Evolutionary conservation across 2,888 invertebrate species (phyloP).

Genomic region (Galeopsomyia nigrocyanea): DNA sequence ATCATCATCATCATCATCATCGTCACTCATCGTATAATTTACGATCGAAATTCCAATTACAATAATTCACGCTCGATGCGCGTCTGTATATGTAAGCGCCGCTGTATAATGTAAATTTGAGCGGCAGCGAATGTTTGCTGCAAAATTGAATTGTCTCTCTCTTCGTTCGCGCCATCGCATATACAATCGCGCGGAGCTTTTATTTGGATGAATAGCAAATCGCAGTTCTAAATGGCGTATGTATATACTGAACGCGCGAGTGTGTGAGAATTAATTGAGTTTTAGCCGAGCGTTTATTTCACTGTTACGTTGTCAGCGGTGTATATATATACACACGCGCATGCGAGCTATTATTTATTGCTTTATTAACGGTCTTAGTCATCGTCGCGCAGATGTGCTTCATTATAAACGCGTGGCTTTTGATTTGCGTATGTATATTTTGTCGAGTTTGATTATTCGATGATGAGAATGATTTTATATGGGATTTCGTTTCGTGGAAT

Average conservation of each 20-base stretch:
- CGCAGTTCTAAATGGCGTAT: background rate
- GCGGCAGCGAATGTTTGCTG: slow-evolving; percentile 2
- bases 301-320: background rate
- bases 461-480: background rate
- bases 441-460: slow-evolving; percentile 19
- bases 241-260: slow-evolving; percentile 1
- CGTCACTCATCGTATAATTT: no score
- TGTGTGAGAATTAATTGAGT: slow-evolving; percentile 33
- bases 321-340: background rate
- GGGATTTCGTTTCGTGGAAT: no score
- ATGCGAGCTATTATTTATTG: slow-evolving; percentile 32
- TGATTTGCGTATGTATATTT: no score
- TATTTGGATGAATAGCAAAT: slow-evolving; percentile 14
- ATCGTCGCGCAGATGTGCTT: slow-evolving; percentile 9
- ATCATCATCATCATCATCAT: no score
- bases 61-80: no score
- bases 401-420: slow-evolving; percentile 5
- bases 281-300: slow-evolving; percentile 19
- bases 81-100: background rate
- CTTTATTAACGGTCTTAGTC: slow-evolving; percentile 33
- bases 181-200: slow-evolving; percentile 1
- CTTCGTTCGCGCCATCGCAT: background rate
- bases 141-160: slow-evolving; percentile 36
- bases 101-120: slow-evolving; percentile 39
- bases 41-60: no score